phyloP scores from a whole-genome alignment of 2,113 vertebrate genomes.

The Vombatus ursinus region DNA sequence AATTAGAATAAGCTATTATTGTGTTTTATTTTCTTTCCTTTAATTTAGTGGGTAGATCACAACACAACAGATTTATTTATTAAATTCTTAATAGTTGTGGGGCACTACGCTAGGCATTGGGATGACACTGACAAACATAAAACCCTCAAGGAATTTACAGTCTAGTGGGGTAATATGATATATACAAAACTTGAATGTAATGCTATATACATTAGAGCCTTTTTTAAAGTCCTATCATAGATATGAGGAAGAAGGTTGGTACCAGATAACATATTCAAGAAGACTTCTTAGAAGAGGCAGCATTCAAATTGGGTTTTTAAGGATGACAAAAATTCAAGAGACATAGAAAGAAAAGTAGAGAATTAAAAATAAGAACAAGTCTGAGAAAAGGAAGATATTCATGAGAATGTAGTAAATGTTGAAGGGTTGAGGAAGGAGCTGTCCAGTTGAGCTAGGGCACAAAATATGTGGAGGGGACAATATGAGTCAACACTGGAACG shows the following conservation, averaged over 20 bases:
- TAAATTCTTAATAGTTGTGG: no score
- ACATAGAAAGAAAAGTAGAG: neutral
- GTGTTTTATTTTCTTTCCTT: no score
- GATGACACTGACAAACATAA: no score
- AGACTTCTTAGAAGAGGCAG: neutral
- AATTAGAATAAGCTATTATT: no score
- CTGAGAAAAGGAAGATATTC: neutral
- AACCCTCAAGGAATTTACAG: no score
- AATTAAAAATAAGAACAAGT: neutral
- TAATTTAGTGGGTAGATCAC: no score
- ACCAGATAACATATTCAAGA: neutral
- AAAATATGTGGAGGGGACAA: neutral
- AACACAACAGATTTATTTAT: no score
- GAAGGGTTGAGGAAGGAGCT: neutral
- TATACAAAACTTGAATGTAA: neutral
- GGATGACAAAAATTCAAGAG: neutral
- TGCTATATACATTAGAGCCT: neutral
- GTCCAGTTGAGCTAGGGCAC: neutral
- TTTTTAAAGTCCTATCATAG: neutral
- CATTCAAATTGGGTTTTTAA: neutral
- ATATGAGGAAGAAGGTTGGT: neutral
- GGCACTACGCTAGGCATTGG: no score
- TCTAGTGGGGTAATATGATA: neutral
- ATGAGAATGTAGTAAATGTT: neutral
- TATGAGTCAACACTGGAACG: neutral